A percentile compares a stretch with the other conserved stretches of the same genome.
Conservation (phyloP, 2,888 invertebrate species). For the Nezara viridula region DNA sequence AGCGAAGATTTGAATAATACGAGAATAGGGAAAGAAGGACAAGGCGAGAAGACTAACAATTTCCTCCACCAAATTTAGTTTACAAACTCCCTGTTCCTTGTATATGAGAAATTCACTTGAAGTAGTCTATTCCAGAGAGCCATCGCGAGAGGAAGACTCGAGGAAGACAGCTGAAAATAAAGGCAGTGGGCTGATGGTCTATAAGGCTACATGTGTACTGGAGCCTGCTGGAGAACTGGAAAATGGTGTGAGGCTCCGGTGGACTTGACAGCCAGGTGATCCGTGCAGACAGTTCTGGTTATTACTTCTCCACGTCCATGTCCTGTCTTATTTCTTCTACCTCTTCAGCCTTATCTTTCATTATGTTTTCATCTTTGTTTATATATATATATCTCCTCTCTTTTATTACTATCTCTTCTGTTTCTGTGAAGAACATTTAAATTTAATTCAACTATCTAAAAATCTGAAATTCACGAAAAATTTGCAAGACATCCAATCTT, state of each 20-base stretch:
- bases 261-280: constrained; percentile 49
- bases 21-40: neutral
- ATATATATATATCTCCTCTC: neutral
- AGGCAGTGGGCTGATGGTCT: constrained; percentile 26
- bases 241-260: constrained; percentile 30
- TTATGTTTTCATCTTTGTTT: constrained; percentile 45
- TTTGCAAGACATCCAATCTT: too few relatives aligned
- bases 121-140: constrained; percentile 25
- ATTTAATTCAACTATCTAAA: neutral
- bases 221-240: constrained; percentile 39
- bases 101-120: constrained; percentile 36
- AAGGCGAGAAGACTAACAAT: neutral
- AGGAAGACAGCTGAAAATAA: constrained; percentile 1
- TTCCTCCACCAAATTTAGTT: neutral
- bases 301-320: constrained; percentile 37
- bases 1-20: neutral
- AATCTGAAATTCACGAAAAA: too few relatives aligned
- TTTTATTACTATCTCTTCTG: neutral
- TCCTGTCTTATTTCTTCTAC: constrained; percentile 27
- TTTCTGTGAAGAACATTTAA: neutral
- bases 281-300: constrained; percentile 49
- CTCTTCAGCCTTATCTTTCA: constrained; percentile 37
- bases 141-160: neutral
- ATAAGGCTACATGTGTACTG: constrained; percentile 40
- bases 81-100: neutral